Percentiles rank a stretch among this genome's conserved stretches.
Evolutionary conservation across 2,797 vertebrate species (phyloP).

Genomic region (Heterohyrax brucei): DNA sequence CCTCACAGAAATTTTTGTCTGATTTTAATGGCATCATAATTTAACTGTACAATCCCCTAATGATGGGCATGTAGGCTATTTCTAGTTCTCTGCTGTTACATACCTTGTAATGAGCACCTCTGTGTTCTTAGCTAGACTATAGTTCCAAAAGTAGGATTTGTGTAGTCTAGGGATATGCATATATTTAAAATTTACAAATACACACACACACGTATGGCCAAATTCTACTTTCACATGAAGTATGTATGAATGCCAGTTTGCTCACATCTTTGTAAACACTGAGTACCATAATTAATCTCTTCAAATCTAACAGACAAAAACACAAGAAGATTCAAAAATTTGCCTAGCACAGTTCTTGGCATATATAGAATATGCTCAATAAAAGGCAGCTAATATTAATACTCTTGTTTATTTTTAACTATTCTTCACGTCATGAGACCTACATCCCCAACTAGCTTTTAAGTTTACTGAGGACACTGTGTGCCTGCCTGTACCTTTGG

Average conservation of each 20-base stretch:
- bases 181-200: not conserved
- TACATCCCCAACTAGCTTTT: not conserved
- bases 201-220: not conserved
- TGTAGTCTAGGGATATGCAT: conserved; percentile 17
- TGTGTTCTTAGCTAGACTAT: conserved; percentile 22
- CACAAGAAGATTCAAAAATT: conserved; percentile 29
- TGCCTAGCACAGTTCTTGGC: not conserved
- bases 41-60: conserved; percentile 2
- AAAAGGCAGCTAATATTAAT: conserved; percentile 59
- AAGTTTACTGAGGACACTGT: not conserved
- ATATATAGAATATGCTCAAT: conserved; percentile 21
- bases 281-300: conserved; percentile 35
- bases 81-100: not conserved
- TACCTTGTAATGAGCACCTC: not conserved
- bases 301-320: conserved; percentile 9
- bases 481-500: not conserved
- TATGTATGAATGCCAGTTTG: not conserved
- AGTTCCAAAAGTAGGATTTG: conserved; percentile 37
- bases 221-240: conserved; percentile 31
- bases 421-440: conserved; percentile 7
- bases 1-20: conserved; percentile 26
- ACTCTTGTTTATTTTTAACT: conserved; percentile 47
- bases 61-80: not conserved
- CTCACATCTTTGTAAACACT: not conserved
- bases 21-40: conserved; percentile 26